phyloP scores from a whole-genome alignment of 1,140 invertebrate genomes.

The Macrosteles quadrilineatus region DNA sequence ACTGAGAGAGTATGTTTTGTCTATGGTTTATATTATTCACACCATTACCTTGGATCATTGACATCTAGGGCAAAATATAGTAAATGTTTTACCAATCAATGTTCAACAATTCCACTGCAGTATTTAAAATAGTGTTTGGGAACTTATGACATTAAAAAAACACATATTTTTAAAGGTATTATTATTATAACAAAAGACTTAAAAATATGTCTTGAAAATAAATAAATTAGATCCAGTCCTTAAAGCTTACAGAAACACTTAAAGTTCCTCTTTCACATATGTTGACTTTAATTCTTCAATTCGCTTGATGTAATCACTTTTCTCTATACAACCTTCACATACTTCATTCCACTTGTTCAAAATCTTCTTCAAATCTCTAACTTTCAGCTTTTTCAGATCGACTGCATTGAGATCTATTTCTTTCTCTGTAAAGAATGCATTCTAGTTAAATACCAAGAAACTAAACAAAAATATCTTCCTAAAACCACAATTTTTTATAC shows the following conservation, averaged over 20 bases:
- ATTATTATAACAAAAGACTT: background rate
- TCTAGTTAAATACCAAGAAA: too few species aligned
- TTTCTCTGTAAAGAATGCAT: conserved; percentile 92
- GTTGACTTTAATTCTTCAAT: conserved; percentile 97
- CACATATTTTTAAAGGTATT: too few species aligned
- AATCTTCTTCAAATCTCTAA: conserved; percentile 97
- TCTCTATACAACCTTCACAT: conserved; percentile 98
- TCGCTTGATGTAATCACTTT: conserved; percentile 93
- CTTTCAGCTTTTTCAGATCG: conserved; percentile 96
- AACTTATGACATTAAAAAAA: too few species aligned
- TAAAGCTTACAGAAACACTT: conserved; percentile 21
- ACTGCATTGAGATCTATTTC: conserved; percentile 95
- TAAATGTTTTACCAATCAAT: too few species aligned
- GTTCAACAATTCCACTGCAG: too few species aligned
- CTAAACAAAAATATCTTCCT: too few species aligned
- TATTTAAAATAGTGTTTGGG: too few species aligned
- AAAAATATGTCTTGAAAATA: conserved; percentile 9
- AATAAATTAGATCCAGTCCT: background rate
- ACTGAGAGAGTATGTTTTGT: too few species aligned
- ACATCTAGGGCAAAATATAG: too few species aligned
- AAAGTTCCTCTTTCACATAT: conserved; percentile 68
- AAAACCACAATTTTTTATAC: too few species aligned
- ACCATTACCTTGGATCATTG: too few species aligned
- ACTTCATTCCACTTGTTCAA: conserved; percentile 96
- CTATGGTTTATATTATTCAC: too few species aligned